Base-by-base conservation (phyloP, 2,888 invertebrate genomes). In the Xylota sylvarum region DNA sequence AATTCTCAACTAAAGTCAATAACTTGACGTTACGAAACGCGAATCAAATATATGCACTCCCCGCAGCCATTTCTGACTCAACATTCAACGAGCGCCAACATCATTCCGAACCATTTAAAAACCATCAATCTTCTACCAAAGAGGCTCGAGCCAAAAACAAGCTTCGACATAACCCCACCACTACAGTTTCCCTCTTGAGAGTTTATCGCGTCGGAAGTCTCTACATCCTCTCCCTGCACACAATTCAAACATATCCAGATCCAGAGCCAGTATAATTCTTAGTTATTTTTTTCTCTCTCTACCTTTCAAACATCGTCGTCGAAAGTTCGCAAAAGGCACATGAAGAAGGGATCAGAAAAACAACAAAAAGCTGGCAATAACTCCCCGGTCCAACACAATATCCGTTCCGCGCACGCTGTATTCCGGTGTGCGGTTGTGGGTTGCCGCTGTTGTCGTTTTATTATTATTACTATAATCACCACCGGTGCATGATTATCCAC, bases 391-490 rank as follows among this genome's bases (percentile, higher is more conserved):
- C 50, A 46, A 70, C 50, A 77, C 40, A 77, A 40, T 69, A 77
- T 81, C 70, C 60, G 80, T 58, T 76, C 58, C 70, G 74, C 80
- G 74, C 85, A 81, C 74, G 58, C 65, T 37, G 79, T 72, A 70
- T 85, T 85, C 81, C 85, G 85, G 76, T 77, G 76, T 72, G 72
- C 30, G 70, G 76, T 76, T 76, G 80, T 65, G 80, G 80, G 80
- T 65, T 85, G 72, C 81, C 85, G 67, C 81, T 69, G 64, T 56
- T 76, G 74, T 76, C 65, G 65, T 86, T 77, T 86, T 78, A 86
- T 85, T 80, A 85, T 82, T 73, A 78, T 86, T 78, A 78, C 73
- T 73, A 82, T 86, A 82, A 86, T 86, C 82, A 73, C 81, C 85
- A 56, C 73, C 58, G 73, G 69, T 73, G 77, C 73, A 81, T 77